Conservation (phyloP, 2,797 vertebrate species). For the Betta splendens region DNA sequence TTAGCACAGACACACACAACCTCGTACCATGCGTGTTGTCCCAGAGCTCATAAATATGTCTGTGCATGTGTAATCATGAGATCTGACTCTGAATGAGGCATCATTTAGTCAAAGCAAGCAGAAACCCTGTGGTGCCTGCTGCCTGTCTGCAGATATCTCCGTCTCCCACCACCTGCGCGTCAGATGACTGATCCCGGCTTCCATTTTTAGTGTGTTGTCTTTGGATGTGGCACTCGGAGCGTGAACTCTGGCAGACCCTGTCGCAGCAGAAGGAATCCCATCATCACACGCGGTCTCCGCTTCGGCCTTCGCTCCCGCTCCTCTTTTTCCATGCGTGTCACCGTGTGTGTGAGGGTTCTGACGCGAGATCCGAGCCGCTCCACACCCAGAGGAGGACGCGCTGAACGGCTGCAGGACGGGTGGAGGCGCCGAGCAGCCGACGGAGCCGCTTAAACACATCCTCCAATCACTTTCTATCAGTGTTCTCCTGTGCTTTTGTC, state of each 20-base stretch:
- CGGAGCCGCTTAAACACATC: too few species aligned
- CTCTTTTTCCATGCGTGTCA: slow-evolving; percentile 15
- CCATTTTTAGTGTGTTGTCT: slow-evolving; percentile 68
- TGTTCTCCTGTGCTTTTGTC: slow-evolving; percentile 32
- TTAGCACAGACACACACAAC: slow-evolving; percentile 23
- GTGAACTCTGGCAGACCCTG: slow-evolving; percentile 74
- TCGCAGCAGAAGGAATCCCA: slow-evolving; percentile 62
- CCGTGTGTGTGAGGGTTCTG: slow-evolving; percentile 22
- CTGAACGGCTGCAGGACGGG: slow-evolving; percentile 38
- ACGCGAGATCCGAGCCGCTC: slow-evolving; percentile 59
- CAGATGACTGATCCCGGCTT: slow-evolving; percentile 62
- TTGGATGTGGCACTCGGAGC: slow-evolving; percentile 61
- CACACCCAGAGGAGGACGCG: slow-evolving; percentile 47
- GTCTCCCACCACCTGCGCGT: slow-evolving; percentile 61
- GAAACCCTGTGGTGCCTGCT: slow-evolving; percentile 33
- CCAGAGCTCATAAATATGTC: slow-evolving; percentile 56
- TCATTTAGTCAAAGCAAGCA: slow-evolving; percentile 34
- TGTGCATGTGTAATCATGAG: slow-evolving; percentile 12
- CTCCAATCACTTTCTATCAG: slow-evolving; percentile 33
- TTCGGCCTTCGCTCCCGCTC: slow-evolving; percentile 21
- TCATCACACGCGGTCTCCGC: slow-evolving; percentile 30
- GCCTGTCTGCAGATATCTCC: slow-evolving; percentile 37
- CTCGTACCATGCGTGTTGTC: slow-evolving; percentile 38
- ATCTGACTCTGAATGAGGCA: slow-evolving; percentile 47
- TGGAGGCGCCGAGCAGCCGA: slow-evolving; percentile 44